Evolutionary conservation across 2,797 vertebrate genomes (phyloP), one percentile per base, ranked within the genome.

Genomic region (Xerus rutilus): DNA sequence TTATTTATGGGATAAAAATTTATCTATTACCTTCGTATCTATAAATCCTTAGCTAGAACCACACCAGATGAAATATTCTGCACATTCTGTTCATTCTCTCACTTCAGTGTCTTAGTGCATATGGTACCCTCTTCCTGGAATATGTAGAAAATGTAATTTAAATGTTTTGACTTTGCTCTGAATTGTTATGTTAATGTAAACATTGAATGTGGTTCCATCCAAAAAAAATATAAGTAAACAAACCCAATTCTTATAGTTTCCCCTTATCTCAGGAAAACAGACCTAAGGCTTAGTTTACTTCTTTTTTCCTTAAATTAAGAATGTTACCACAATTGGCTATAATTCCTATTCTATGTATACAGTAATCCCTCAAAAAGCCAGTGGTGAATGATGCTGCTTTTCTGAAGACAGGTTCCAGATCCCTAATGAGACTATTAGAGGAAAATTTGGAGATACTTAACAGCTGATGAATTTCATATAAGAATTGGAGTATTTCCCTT

Each of bases 401-500:
- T 96, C 95, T 95, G 85, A 97, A 97, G 91, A 97, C 91, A 96
- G 88, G 35, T 96, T 96, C 93, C 91, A 98, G 97, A 97, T 93
- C 92, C 89, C 87, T 96, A 96, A 96, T 97, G 95, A 98, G 90
- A 86, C 88, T 95, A 97, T 97, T 97, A 98, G 83, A 89, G 93
- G 47, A 86, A 96, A 97, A 85, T 94, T 97, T 97, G 93, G 83
- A 97, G 89, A 95, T 82, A 94, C 76, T 96, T 96, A 97, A 96
- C 86, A 97, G 93, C 96, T 97, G 96, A 97, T 97, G 96, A 91
- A 97, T 96, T 96, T 97, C 86, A 74, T 97, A 82, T 77, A 97
- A 93, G 67, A 86, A 91, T 67, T 95, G 84, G 70, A 98, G 83
- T 54, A 94, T 94, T 94, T 97, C 72, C 90, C 59, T 97, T 93